phyloP scores from a whole-genome alignment of 2,888 invertebrate species.

The Lasius platythorax region DNA sequence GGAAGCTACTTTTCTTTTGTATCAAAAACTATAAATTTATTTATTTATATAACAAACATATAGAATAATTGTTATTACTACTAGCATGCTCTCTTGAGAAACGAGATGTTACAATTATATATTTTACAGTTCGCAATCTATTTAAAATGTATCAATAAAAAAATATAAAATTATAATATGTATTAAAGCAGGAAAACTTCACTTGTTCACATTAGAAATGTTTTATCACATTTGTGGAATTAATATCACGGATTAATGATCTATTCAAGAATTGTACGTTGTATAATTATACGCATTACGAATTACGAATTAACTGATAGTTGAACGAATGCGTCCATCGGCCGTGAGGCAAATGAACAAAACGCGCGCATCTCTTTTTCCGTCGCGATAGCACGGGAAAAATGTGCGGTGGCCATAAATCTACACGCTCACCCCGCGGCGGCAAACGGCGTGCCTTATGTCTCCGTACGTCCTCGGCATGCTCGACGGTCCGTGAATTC shows the following conservation, averaged over 20 bases:
- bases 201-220: slow-evolving; percentile 6
- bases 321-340: not conserved
- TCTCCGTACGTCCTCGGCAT: slow-evolving; percentile 58
- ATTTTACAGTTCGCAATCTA: not conserved
- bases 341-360: not conserved
- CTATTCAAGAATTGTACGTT: not conserved
- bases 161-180: not conserved
- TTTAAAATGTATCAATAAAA: slow-evolving; percentile 7
- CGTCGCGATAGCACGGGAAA: slow-evolving; percentile 10
- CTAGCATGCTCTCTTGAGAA: not conserved
- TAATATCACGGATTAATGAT: not conserved
- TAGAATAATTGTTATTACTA: not conserved
- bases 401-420: slow-evolving; percentile 22
- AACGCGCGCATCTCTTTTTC: slow-evolving; percentile 19
- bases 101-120: not conserved
- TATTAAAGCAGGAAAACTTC: not conserved
- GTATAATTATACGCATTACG: not conserved
- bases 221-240: not conserved
- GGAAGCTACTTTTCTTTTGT: not conserved
- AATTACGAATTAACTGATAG: not conserved
- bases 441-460: slow-evolving; percentile 58
- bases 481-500: slow-evolving; percentile 54
- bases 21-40: not conserved
- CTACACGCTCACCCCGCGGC: slow-evolving; percentile 24
- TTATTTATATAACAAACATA: not conserved